These are phyloP conservation scores for Petrocephalus zakoni DNA, from an alignment of 2,113 vertebrate species.

Conservation along the genomic window DNA sequence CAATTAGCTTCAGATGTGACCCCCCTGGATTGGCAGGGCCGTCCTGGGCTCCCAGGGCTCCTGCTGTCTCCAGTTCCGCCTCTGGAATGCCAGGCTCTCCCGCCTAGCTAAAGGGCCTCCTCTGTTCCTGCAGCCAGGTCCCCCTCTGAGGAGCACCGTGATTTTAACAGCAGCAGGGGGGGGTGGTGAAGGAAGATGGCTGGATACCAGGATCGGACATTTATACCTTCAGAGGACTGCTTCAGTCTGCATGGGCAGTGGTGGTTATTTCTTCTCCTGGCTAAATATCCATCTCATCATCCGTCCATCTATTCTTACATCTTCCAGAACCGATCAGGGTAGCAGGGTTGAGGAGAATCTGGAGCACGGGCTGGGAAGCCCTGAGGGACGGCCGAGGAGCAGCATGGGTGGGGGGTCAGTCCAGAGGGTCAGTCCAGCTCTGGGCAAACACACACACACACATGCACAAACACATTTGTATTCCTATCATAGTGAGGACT, in stretches of 20 bases:
- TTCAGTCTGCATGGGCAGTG: neutral
- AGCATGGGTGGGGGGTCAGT: neutral
- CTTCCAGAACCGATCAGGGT: neutral
- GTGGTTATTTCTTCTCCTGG: neutral
- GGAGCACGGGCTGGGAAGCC: neutral
- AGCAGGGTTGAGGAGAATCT: neutral
- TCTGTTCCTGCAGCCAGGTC: neutral
- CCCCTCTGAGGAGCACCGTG: neutral
- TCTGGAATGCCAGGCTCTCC: neutral
- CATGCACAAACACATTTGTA: no score
- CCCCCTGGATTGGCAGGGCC: neutral
- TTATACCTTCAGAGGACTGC: neutral
- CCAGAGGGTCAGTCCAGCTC: no score
- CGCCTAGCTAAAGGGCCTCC: neutral
- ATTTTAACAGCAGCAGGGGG: neutral
- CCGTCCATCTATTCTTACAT: neutral
- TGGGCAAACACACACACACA: no score
- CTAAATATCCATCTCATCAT: neutral
- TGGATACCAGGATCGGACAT: neutral
- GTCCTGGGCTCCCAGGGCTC: neutral
- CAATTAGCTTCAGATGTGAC: neutral
- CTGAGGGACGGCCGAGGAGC: neutral
- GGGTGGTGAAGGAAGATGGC: neutral
- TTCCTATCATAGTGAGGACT: no score
- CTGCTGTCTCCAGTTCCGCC: neutral